Base-by-base conservation (phyloP, 1,140 invertebrate genomes). In the Lysiphlebus fabarum region DNA sequence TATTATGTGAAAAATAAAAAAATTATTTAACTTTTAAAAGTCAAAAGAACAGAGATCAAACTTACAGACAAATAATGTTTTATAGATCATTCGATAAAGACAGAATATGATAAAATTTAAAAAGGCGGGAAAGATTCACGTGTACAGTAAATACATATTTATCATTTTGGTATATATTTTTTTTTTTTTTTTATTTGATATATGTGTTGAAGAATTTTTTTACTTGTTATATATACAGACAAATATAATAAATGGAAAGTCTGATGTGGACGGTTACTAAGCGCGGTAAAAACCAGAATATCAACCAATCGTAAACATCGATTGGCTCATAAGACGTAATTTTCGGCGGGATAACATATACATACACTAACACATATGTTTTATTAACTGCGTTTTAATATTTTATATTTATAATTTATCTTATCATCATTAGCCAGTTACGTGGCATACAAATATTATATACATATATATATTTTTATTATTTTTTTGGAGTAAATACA, bases 71-170 rank as follows among this genome's bases (percentile, higher is more conserved):
- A 36, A 36, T 2, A 41, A 49, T 1, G 1, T 49, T 49, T 49
- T 7, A 4, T 49, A 5, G 17, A 26, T 26, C 12, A 8, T 8
- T 11, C 6, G 8, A 7, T 7, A n/a, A 45, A 45, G 43, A 12
- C 9, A n/a, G 47, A 26, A 26, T 49, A 17, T 5, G 12, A 45
- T 9, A 45, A 9, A 12, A 14, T 11, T n/a, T 45, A 37, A 55
- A 55, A 55, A 36, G 44, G 53, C 41, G 53, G 54, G 54, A 12
- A 47, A 42, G 45, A 26, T 0, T 47, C 17, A 45, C 33, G 33
- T 49, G 26, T 42, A 54, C 40, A 54, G n/a, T 4, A 26, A 2
- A 26, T 26, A 17, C 3, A 26, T 26, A 26, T 26, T 26, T 26
- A 26, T 26, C 17, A 26, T 26, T 26, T 26, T 26, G 17, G 17